Percentiles rank a stretch among this genome's conserved stretches.
phyloP scores from a whole-genome alignment of 2,888 invertebrate genomes.

The Hemistola chrysoprasaria region DNA sequence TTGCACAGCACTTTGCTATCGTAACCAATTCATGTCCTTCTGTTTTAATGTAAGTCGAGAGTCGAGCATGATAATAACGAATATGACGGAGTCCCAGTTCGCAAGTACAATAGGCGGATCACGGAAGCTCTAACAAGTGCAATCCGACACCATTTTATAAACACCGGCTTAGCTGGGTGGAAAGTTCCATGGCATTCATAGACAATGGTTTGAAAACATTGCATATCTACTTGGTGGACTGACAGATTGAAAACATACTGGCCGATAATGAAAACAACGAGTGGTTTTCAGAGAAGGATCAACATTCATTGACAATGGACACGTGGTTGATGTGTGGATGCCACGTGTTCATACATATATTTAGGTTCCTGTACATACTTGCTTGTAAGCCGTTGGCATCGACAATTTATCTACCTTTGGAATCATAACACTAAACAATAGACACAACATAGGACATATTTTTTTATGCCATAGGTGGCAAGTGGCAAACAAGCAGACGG shows the following conservation, averaged over 20 bases:
- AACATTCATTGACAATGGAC: slow-evolving; percentile 28
- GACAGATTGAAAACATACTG: slow-evolving; percentile 23
- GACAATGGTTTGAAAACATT: slow-evolving; percentile 44
- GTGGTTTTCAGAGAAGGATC: slow-evolving; percentile 33
- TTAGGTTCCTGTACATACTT: too few relatives aligned
- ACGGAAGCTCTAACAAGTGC: slow-evolving; percentile 7
- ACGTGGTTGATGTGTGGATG: neutral
- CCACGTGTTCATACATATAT: neutral
- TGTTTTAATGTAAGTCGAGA: too few relatives aligned
- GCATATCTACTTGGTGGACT: too few relatives aligned
- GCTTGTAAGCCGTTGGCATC: too few relatives aligned
- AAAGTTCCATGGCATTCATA: slow-evolving; percentile 37
- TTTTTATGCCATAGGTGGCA: too few relatives aligned
- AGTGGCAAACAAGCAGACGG: too few relatives aligned
- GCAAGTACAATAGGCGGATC: slow-evolving; percentile 3
- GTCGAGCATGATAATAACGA: too few relatives aligned
- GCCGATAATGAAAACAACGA: slow-evolving; percentile 10
- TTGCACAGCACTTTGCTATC: too few relatives aligned
- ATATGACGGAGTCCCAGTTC: neutral
- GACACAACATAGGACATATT: too few relatives aligned
- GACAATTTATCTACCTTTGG: too few relatives aligned
- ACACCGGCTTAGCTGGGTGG: slow-evolving; percentile 29
- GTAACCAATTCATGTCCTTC: too few relatives aligned
- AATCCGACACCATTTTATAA: slow-evolving; percentile 41
- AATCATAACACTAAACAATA: too few relatives aligned